Conservation (phyloP, 1,140 invertebrate species). For the Ips typographus region DNA sequence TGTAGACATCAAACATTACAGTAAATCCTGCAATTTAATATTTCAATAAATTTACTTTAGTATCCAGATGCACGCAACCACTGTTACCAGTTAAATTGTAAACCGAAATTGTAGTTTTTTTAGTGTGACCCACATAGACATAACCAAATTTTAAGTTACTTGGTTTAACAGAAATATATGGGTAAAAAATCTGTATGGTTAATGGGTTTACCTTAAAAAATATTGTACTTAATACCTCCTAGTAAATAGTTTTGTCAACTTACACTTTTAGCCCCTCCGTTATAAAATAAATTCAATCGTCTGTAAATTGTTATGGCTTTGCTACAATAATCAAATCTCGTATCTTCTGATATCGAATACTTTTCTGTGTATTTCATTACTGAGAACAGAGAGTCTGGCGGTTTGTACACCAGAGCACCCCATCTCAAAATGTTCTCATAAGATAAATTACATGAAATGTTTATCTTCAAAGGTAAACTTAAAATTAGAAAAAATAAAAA, state of each 20-base stretch:
- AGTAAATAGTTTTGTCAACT: too few relatives aligned
- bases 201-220: conserved; percentile 27
- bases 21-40: conserved; percentile 17
- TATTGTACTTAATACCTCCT: neutral
- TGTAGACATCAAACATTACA: conserved; percentile 38
- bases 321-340: conserved; percentile 10
- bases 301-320: conserved; percentile 7
- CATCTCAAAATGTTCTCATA: conserved; percentile 22
- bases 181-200: conserved; percentile 34
- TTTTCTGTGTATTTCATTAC: neutral
- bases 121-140: conserved; percentile 33
- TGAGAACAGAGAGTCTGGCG: neutral
- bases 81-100: conserved; percentile 38
- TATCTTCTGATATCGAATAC: neutral
- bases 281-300: conserved; percentile 7
- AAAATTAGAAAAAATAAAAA: conserved; percentile 3
- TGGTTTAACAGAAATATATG: conserved; percentile 35
- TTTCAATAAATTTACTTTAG: neutral
- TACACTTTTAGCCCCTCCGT: neutral
- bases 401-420: conserved; percentile 1
- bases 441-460: conserved; percentile 5
- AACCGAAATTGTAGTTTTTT: conserved; percentile 28
- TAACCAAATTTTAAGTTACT: conserved; percentile 32
- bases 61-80: neutral
- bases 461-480: conserved; percentile 2